Conservation (phyloP, 53 echinoderm and acorn worm species). For the Arbacia lixula region DNA sequence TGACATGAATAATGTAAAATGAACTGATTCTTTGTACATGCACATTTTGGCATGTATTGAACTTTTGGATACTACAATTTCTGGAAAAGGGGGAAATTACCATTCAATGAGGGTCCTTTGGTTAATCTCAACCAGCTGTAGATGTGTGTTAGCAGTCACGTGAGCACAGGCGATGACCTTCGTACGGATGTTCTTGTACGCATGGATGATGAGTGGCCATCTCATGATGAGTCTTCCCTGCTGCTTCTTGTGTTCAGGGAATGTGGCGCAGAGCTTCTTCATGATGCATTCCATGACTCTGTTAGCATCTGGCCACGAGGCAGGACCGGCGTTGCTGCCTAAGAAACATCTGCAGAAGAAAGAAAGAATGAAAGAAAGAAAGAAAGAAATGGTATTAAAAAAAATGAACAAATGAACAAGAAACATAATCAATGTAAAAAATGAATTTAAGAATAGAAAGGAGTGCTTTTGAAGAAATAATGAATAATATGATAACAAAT, state of each 20-base stretch:
- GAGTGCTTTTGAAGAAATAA: background rate
- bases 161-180: conserved; percentile 37
- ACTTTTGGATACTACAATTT: no score
- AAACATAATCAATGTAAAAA: no score
- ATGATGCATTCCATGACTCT: conserved; percentile 52
- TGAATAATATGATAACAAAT: background rate
- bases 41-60: no score
- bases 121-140: conserved; percentile 67
- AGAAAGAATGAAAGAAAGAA: background rate
- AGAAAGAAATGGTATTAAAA: background rate
- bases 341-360: conserved; percentile 29
- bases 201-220: conserved; percentile 34
- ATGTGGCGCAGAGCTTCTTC: conserved; percentile 32
- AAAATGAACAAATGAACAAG: no score
- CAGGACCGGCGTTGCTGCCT: conserved; percentile 6
- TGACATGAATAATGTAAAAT: no score
- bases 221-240: background rate
- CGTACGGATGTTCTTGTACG: conserved; percentile 60
- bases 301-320: conserved; percentile 35
- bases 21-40: no score
- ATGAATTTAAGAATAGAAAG: no score
- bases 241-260: background rate
- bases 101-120: conserved; percentile 58
- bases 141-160: conserved; percentile 25
- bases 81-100: conserved; percentile 32